Percentiles rank a stretch among this genome's conserved stretches.
These are phyloP conservation scores for Drosophila emarginata DNA, from an alignment of 2,888 invertebrate species.

Conservation along the genomic window DNA sequence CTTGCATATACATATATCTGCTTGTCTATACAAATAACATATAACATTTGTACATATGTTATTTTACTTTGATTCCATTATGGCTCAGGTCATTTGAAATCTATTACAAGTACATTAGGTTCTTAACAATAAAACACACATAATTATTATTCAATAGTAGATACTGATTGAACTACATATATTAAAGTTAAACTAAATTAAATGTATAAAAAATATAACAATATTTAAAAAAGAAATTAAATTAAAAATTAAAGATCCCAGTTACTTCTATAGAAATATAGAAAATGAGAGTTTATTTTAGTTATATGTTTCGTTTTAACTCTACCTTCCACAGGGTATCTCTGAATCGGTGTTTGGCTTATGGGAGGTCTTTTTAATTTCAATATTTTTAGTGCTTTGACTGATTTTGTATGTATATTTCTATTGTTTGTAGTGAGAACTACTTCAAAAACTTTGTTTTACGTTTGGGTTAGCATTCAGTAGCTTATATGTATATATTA, in stretches of 20 bases:
- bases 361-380: not conserved
- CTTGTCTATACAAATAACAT: not conserved
- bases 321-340: not conserved
- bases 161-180: no score
- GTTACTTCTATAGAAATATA: no score
- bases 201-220: no score
- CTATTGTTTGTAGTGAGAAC: slow-evolving; percentile 3
- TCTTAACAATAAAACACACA: no score
- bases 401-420: not conserved
- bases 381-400: not conserved
- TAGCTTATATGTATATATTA: not conserved
- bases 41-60: not conserved
- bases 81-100: not conserved
- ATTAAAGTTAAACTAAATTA: no score
- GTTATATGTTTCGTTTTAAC: not conserved
- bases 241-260: no score
- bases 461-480: not conserved
- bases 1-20: not conserved
- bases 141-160: no score
- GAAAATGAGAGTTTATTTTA: no score
- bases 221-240: no score
- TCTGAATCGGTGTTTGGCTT: not conserved
- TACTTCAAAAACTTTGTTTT: not conserved
- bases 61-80: not conserved
- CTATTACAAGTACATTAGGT: not conserved